Evolutionary conservation across 2,113 vertebrate genomes (phyloP), one percentile per base, ranked within the genome.

Genomic region (Ranitomeya variabilis): DNA sequence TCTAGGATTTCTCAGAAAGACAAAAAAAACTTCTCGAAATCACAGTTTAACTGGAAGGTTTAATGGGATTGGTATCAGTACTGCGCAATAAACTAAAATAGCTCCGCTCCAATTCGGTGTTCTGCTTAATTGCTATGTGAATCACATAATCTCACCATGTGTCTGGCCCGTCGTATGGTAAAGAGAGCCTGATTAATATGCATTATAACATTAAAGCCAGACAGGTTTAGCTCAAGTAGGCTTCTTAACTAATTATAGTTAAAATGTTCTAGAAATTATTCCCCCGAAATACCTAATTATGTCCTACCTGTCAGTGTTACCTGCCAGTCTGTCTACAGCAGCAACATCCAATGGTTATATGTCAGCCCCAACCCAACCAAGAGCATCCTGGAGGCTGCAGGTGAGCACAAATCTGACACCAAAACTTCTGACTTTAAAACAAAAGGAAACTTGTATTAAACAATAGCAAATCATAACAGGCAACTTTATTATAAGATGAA

Each of bases 211-310:
- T 19, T 59, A 19, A 62, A 51, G 66, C 18, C 89, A 67, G 71
- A 78, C 54, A 78, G 52, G 6, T 73, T 66, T 86, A 89, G 80
- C 82, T 83, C 23, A 89, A 64, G 69, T 78, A 64, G 86, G 74
- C 31, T 66, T 45, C n/a, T 71, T 64, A 19, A 60, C 16, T 85
- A 89, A 88, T 55, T 85, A 90, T 52, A 87, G 62, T 11, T 84
- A 86, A 86, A 23, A 86, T 80, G 87, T 85, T 59, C 67, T 73
- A 89, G 54, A 59, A 89, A 84, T 80, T 90, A 73, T 69, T 1
- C 13, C 16, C 52, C n/a, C 54, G 66, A 64, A 79, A 66, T 55
- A n/a, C 64, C 31, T 76, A 87, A 88, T 87, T 83, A 87, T n/a
- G 23, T 26, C 60, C 23, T 90, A 82, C 73, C 23, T 86, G 77